Percentiles rank a stretch among this genome's conserved stretches.
These are phyloP conservation scores for Aeoliscus strigatus DNA, from an alignment of 2,797 vertebrate genomes.

Conservation along the genomic window DNA sequence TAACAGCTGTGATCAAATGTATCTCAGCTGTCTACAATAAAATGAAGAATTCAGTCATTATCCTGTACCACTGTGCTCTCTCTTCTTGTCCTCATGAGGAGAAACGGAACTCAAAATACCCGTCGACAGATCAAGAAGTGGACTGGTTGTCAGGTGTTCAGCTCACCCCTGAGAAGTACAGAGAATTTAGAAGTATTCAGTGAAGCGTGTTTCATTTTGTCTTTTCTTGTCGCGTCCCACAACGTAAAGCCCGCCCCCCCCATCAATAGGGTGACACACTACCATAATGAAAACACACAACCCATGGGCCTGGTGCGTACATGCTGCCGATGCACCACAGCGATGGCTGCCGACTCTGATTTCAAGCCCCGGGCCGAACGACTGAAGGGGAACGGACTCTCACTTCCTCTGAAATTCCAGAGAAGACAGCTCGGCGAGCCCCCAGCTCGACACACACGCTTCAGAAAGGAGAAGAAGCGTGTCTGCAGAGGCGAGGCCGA, in stretches of 20 bases:
- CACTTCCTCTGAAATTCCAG: conserved; percentile 59
- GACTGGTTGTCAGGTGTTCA: no score
- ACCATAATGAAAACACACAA: conserved; percentile 53
- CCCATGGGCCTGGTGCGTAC: conserved; percentile 27
- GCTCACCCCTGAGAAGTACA: no score
- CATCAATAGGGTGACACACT: conserved; percentile 25
- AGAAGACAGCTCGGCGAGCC: conserved; percentile 54
- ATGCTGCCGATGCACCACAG: conserved; percentile 34
- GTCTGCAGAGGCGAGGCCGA: conserved; percentile 56
- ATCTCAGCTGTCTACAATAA: no score
- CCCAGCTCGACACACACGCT: conserved; percentile 45
- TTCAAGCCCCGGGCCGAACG: conserved; percentile 54
- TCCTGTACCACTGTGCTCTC: no score
- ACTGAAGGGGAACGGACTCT: conserved; percentile 66
- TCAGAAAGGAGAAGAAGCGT: conserved; percentile 43
- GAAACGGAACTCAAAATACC: no score
- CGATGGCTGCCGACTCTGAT: conserved; percentile 57
- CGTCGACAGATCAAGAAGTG: no score
- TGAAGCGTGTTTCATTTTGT: no score
- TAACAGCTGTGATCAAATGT: no score
- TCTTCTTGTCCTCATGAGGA: no score
- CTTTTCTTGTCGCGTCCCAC: no score
- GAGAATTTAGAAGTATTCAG: no score
- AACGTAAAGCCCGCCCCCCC: conserved; percentile 30
- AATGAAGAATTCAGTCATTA: no score